phyloP scores from a whole-genome alignment of 2,113 vertebrate genomes.

The Paedocypris sp. region DNA sequence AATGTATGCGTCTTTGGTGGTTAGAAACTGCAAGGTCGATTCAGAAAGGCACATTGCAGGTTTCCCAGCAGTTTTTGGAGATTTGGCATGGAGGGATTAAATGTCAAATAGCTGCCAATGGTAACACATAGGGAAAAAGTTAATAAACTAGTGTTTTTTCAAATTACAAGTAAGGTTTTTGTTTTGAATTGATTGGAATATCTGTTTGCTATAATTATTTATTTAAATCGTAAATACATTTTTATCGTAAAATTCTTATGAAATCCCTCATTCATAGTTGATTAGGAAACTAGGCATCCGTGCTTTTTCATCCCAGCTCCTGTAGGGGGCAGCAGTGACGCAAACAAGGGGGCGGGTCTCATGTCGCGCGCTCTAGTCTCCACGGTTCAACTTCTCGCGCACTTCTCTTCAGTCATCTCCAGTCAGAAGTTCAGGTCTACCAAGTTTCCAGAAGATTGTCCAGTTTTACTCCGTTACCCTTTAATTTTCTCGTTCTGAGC shows the following conservation, averaged over 20 bases:
- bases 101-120: slow-evolving; percentile 44
- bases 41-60: slow-evolving; percentile 50
- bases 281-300: too few species aligned
- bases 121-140: slow-evolving; percentile 38
- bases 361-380: too few species aligned
- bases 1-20: slow-evolving; percentile 45
- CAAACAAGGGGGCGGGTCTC: background rate
- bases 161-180: background rate
- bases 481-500: too few species aligned
- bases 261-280: too few species aligned
- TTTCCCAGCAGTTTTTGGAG: slow-evolving; percentile 49
- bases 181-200: background rate
- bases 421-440: background rate
- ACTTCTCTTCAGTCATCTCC: background rate
- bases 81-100: slow-evolving; percentile 47
- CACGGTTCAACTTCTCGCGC: too few species aligned
- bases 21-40: slow-evolving; percentile 44
- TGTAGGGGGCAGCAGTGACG: background rate
- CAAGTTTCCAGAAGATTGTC: too few species aligned
- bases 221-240: too few species aligned
- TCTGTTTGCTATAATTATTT: too few species aligned
- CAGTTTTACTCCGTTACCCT: too few species aligned
- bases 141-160: slow-evolving; percentile 38
- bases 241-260: too few species aligned
- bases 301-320: background rate